Conservation (phyloP, 2,888 invertebrate genomes). For the Pseudococcus viburni region DNA sequence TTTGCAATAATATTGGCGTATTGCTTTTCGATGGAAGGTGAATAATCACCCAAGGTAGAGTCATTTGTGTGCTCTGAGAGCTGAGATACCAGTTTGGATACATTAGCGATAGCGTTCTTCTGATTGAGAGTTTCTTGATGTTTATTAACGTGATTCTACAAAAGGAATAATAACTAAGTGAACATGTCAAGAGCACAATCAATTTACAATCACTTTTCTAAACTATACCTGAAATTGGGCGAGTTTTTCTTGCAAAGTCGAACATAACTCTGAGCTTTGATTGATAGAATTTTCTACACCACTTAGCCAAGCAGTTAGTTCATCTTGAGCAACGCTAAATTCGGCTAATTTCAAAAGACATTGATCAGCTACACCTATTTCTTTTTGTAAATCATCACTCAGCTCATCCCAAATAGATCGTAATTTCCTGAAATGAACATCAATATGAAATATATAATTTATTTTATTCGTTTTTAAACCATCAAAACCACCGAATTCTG, state of each 20-base stretch:
- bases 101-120: constrained; percentile 88
- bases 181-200: too few species aligned
- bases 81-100: constrained; percentile 93
- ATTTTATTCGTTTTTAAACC: neutral
- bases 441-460: neutral
- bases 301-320: constrained; percentile 90
- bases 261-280: constrained; percentile 89
- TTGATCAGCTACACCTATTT: constrained; percentile 87
- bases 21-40: constrained; percentile 89
- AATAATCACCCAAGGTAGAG: constrained; percentile 86
- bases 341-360: constrained; percentile 92
- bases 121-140: constrained; percentile 96
- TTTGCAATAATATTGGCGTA: constrained; percentile 90
- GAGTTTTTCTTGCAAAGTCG: constrained; percentile 91
- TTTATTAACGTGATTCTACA: constrained; percentile 90
- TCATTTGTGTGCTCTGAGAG: constrained; percentile 93
- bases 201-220: neutral
- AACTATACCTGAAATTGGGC: constrained; percentile 79
- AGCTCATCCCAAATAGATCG: constrained; percentile 83
- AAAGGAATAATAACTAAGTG: constrained; percentile 1
- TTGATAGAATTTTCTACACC: constrained; percentile 92
- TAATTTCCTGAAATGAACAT: constrained; percentile 75
- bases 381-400: constrained; percentile 86
- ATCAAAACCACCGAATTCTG: neutral
- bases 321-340: constrained; percentile 92